Base-by-base conservation (phyloP, 2,888 invertebrate species). In the Drosophila cognata region DNA sequence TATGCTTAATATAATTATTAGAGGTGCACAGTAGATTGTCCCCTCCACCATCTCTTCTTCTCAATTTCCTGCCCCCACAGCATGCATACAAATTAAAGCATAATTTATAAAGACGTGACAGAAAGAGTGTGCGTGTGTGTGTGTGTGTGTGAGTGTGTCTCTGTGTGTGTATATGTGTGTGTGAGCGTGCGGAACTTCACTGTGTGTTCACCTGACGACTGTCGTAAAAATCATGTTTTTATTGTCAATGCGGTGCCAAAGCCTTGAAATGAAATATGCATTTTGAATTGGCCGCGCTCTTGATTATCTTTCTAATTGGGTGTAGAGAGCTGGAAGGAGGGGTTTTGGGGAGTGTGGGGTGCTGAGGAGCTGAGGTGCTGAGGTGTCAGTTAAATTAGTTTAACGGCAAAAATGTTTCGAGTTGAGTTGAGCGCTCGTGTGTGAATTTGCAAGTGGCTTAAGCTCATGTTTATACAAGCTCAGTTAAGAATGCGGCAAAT, bases 61-160 rank as follows among this genome's bases (percentile, higher is more conserved):
- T 18, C 59, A 72, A 67, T 61, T 53, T 53, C 29, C 43, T 41
- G 16, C 55, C 38, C 61, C 36, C 53, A 29, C 57, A 35, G 38
- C 64, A 68, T 88, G 85, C 79, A 85, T 85, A 86, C 82, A 85
- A 88, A 85, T 85, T 81, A 86, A 88, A 86, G 74, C 84, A 81
- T 85, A 88, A 85, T 85, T 81, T 71, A 75, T 53, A 76, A 66
- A 71, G 50, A 21, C 46, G 43, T 33, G 38, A 16, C 29, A 13
- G 10, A 6, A 25, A 38, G 62, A 52, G 63, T n/a, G 55, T 36
- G 28, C 18, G 33, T 52, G 48, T 18, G 41, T 48, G 58, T 67
- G 46, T 52, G 63, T 21, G 31, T 52, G 52, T 61, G 33, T 43
- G 66, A 38, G 57, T n/a, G 48, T 52, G 59, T 33, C 2, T 31